phyloP scores from a whole-genome alignment of 2,797 vertebrate species.

The Melopsittacus undulatus region DNA sequence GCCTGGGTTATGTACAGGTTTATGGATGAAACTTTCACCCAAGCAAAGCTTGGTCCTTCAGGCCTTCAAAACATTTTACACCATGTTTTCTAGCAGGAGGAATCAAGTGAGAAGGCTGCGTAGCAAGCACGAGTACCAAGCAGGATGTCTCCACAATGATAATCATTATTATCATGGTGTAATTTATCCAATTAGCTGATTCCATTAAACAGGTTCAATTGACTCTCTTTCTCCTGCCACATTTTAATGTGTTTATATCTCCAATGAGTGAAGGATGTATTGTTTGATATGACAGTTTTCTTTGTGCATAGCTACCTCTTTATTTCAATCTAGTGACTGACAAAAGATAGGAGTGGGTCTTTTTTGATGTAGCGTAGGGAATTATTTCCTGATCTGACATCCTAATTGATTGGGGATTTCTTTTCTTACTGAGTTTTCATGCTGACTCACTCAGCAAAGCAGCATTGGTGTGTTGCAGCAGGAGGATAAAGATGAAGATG shows the following conservation, averaged over 20 bases:
- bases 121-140: neutral
- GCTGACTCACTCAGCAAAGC: neutral
- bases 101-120: neutral
- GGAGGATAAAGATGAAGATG: neutral
- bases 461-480: neutral
- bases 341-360: conserved; percentile 60
- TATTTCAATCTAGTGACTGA: conserved; percentile 59
- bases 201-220: conserved; percentile 54
- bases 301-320: conserved; percentile 38
- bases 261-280: conserved; percentile 40
- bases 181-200: conserved; percentile 73
- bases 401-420: conserved; percentile 45
- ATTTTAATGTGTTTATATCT: conserved; percentile 61
- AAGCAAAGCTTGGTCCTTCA: neutral
- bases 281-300: conserved; percentile 53
- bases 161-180: conserved; percentile 61
- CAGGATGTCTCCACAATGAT: conserved; percentile 43
- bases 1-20: neutral
- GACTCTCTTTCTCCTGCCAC: conserved; percentile 57
- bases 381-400: conserved; percentile 62
- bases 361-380: conserved; percentile 46
- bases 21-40: neutral
- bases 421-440: conserved; percentile 18
- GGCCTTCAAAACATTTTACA: neutral
- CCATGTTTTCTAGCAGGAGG: neutral